These are phyloP conservation scores for Cladorhizidae sp. DNA, from an alignment of 37 sponge, comb jelly and placozoan genomes.

Conservation along the genomic window DNA sequence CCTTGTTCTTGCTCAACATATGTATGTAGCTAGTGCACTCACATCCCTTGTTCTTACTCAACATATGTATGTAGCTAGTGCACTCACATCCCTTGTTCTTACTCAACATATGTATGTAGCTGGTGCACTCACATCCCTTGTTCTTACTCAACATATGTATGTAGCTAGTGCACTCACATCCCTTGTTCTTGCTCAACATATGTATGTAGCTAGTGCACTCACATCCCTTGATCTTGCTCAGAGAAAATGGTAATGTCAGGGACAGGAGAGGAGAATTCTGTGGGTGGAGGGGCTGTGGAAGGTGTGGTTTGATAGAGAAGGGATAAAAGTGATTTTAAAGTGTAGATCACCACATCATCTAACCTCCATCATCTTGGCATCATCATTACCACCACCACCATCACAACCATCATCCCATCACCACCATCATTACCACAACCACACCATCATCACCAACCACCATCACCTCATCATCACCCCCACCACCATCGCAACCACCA, in stretches of 20 bases:
- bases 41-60: no score
- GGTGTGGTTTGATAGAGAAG: not conserved
- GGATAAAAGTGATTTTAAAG: not conserved
- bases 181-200: no score
- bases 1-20: no score
- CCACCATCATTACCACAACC: not conserved
- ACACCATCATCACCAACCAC: not conserved
- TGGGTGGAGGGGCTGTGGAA: slow-evolving; percentile 9
- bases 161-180: no score
- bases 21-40: no score
- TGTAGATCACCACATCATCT: not conserved
- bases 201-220: no score
- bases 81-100: no score
- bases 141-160: no score
- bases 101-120: no score
- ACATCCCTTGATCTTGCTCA: no score
- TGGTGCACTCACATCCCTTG: no score
- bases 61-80: no score
- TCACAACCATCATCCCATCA: not conserved
- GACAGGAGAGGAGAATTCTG: not conserved
- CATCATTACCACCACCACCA: not conserved
- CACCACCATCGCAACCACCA: not conserved
- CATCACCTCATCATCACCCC: not conserved
- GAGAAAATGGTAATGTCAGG: not conserved
- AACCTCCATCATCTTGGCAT: not conserved